phyloP scores from a whole-genome alignment of 2,797 vertebrate genomes.

The Microhierax caerulescens region DNA sequence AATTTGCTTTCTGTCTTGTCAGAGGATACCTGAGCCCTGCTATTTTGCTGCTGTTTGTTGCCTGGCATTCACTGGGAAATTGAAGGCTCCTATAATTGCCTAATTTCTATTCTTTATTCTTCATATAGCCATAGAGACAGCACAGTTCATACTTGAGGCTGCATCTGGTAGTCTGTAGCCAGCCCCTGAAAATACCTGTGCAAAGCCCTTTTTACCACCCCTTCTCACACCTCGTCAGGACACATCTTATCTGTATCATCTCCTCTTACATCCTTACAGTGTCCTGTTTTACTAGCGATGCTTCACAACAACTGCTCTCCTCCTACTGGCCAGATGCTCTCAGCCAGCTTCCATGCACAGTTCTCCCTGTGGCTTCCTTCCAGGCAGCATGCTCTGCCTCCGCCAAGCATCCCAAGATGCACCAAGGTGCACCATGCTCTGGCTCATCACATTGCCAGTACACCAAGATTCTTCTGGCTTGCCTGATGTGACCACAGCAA shows the following conservation, averaged over 20 bases:
- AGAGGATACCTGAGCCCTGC: neutral
- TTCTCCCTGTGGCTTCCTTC: neutral
- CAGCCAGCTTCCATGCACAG: neutral
- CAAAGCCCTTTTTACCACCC: neutral
- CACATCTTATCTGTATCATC: neutral
- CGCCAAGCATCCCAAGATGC: fast-evolving
- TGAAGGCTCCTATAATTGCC: neutral
- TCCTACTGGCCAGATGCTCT: fast-evolving
- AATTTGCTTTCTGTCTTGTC: neutral
- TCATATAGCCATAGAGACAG: neutral
- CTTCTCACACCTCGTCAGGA: neutral
- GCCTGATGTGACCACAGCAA: neutral
- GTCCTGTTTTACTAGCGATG: neutral
- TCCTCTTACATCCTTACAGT: neutral
- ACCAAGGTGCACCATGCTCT: neutral
- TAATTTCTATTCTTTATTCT: neutral
- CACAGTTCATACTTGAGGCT: neutral
- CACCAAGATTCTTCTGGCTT: neutral
- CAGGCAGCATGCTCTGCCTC: neutral
- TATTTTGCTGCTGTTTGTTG: neutral
- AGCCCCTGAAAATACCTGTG: neutral
- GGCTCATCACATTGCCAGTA: neutral
- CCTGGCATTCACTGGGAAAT: neutral
- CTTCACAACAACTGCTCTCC: neutral
- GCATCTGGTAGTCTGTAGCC: neutral